Evolutionary conservation across 1,140 invertebrate species (phyloP).

Genomic region (Galleria mellonella): DNA sequence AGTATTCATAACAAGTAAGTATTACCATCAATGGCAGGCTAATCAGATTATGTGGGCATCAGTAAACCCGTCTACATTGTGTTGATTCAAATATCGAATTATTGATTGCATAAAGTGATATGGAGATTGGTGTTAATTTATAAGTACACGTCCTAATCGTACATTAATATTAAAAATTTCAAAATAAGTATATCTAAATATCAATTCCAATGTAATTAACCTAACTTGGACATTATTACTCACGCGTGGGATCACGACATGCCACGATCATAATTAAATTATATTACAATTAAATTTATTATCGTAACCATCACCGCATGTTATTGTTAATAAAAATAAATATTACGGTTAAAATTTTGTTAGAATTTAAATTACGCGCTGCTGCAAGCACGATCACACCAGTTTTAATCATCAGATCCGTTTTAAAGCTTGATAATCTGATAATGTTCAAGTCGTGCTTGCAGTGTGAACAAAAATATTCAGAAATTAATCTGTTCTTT

Average conservation of each 20-base stretch:
- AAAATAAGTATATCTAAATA: conserved; percentile 34
- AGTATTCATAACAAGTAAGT: no score
- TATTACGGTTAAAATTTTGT: not conserved
- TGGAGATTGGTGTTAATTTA: not conserved
- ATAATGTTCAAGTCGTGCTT: no score
- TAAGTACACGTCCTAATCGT: conserved; percentile 10
- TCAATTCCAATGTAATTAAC: conserved; percentile 38
- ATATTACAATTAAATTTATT: conserved; percentile 9
- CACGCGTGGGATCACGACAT: conserved; percentile 3
- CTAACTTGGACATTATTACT: conserved; percentile 30
- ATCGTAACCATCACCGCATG: conserved; percentile 12
- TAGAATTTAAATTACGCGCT: not conserved
- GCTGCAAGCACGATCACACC: conserved; percentile 1
- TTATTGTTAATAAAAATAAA: conserved; percentile 9
- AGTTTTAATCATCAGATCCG: not conserved
- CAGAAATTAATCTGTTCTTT: no score
- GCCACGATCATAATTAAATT: conserved; percentile 5
- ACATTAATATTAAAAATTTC: conserved; percentile 19
- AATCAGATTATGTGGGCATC: no score
- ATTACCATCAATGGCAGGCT: no score
- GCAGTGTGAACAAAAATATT: no score
- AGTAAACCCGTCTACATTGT: no score
- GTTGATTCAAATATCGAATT: no score
- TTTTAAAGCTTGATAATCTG: no score
- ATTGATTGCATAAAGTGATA: no score